Evolutionary conservation across 2,113 vertebrate genomes (phyloP).

Genomic region (Andinoacara biseriatus): DNA sequence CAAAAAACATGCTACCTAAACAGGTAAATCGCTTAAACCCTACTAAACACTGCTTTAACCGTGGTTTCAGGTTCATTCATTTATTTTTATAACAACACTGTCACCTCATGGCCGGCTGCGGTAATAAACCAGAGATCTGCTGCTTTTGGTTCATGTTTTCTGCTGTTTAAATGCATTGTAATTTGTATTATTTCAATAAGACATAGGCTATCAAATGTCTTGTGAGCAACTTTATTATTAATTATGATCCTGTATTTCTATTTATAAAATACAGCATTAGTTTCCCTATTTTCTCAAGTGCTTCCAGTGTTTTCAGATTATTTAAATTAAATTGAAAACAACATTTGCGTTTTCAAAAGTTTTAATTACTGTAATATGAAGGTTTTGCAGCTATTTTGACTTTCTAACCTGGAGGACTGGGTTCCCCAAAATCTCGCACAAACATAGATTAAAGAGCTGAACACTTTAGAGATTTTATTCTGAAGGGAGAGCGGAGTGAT

Average conservation of each 20-base stretch:
- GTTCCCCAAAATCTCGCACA: not conserved
- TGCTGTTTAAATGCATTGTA: not conserved
- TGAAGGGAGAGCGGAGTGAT: not conserved
- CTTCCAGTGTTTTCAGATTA: not conserved
- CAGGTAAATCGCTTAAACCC: not conserved
- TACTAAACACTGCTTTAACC: not conserved
- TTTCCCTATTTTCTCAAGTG: not conserved
- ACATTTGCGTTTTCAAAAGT: not conserved
- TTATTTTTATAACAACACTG: conserved; percentile 6
- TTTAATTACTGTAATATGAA: not conserved
- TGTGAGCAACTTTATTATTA: not conserved
- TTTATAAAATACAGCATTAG: not conserved
- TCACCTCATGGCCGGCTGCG: conserved; percentile 5
- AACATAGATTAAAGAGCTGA: not conserved
- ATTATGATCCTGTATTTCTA: not conserved
- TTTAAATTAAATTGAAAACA: not conserved
- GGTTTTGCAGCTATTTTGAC: too few species aligned
- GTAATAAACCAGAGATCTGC: not conserved
- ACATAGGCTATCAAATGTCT: not conserved
- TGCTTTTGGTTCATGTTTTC: not conserved
- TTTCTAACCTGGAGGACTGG: too few species aligned
- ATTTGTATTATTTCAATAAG: not conserved
- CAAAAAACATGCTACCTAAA: not conserved
- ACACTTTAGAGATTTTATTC: not conserved
- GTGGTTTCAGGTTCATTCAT: not conserved